Evolutionary conservation across 2,113 vertebrate genomes (phyloP), one percentile per base, ranked within the genome.

Genomic region (Clarias batrachus): DNA sequence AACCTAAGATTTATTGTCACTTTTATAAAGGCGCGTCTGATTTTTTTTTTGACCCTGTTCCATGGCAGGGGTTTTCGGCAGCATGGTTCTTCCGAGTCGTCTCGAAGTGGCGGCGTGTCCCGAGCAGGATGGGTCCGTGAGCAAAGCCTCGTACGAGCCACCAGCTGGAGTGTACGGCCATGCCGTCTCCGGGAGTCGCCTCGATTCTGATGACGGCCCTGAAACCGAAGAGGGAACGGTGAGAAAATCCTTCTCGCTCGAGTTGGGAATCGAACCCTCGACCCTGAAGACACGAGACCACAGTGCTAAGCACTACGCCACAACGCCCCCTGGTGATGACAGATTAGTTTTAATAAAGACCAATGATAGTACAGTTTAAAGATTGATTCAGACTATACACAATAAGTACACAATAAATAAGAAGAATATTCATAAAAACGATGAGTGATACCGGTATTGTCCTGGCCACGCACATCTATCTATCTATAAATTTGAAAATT

Each of bases 11-110:
- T 74, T 62, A 19, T n/a, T 65, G 7, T 30, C 9, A 25, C 12
- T 27, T 80, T 56, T 57, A 25, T 19, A 33, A 68, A 66, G 3
- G 66, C 7, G 60, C 17, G 0, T 48, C 9, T 19, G 3, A 8
- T 59, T 65, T 66, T 63, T 66, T 63, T 7, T 60, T 48, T 11
- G 7, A n/a, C 48, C 17, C 17, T 48, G 52, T 52, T 16, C 9
- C 94, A 1, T 30, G 21, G 0, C 91, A 98, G 97, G 97, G 87
- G 94, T 97, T 89, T 97, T 97, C 92, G 96, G 95, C 85, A 86
- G 93, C 5, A 90, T 82, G 37, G 88, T 91, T 52, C 89, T 60
- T 74, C 81, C 92, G 6, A 68, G 63, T 83, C 90, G n/a, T 84
- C 93, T 92, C 65, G 87, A 93, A 81, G 90, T 91, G 68, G 0